Evolutionary conservation across 2,888 invertebrate species (phyloP), one percentile per base, ranked within the genome.

Genomic region (Drosophila kuntzei): DNA sequence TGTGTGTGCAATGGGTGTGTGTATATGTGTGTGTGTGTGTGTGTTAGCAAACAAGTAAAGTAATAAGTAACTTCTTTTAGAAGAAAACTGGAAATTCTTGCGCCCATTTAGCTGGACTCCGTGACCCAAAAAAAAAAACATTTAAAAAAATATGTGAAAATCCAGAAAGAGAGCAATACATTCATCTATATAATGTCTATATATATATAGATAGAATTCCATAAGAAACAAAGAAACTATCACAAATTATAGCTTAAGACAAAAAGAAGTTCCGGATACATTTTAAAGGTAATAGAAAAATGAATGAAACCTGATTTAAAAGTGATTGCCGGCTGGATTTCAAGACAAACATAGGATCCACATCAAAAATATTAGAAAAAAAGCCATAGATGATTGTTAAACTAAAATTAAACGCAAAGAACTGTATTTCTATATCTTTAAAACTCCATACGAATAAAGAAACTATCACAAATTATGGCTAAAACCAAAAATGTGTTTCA

Each of bases 1-100:
- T 49, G 32, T 49, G 41, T 51, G 11, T 34, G n/a, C n/a, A n/a
- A n/a, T n/a, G n/a, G n/a, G n/a, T n/a, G 20, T 11, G 20, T 27
- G 20, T 54, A 27, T 62, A 27, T 47, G 29, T 22, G 25, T 59
- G 39, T 49, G 49, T 60, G 37, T 58, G 50, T 71, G 39, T 70
- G 60, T 60, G 58, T 64, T 29, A 63, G 78, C 71, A 65, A 65
- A 71, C 65, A 71, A 76, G 71, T 58, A 71, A 55, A 76, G 71
- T 60, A 77, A 77, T 75, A 72, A 78, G 75, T 76, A 73, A 76
- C 79, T 76, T 71, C 61, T 58, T 64, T 55, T 43, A 62, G 62
- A 77, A 57, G 69, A 73, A 79, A 83, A 83, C 83, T 83, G 86
- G 83, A 83, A 83, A 82, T 81, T 86, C 86, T 83, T 69, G 71